phyloP scores from a whole-genome alignment of 1,140 invertebrate genomes.

The Drosophila elegans region DNA sequence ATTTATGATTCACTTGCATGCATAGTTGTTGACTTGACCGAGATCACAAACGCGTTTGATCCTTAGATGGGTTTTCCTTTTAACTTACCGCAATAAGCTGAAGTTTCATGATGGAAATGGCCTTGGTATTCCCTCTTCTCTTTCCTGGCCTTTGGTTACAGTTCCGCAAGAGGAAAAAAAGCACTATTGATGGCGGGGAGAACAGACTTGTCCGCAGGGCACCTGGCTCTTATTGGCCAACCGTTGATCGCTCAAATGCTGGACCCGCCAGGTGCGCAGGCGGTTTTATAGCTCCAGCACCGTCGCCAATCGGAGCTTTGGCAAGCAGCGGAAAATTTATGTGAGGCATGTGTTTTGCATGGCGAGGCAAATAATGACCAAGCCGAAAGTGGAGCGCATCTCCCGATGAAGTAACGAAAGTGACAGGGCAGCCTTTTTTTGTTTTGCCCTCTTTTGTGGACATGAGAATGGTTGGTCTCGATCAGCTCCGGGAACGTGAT shows the following conservation, averaged over 20 bases:
- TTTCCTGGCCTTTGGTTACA: conserved; percentile 7
- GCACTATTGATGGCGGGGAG: conserved; percentile 1
- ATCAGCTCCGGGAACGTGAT: conserved; percentile 59
- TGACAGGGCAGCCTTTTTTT: conserved; percentile 44
- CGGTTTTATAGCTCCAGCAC: conserved; percentile 62
- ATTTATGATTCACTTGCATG: conserved; percentile 33
- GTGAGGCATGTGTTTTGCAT: conserved; percentile 68
- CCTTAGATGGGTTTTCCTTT: conserved; percentile 2
- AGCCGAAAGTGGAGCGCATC: conserved; percentile 68
- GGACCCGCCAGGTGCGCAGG: conserved; percentile 61
- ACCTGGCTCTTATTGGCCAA: conserved; percentile 35
- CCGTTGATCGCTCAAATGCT: conserved; percentile 72
- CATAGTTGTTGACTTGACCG: conserved; percentile 14
- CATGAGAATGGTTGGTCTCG: conserved; percentile 65
- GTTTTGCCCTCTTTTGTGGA: conserved; percentile 44
- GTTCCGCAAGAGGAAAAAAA: conserved; percentile 33
- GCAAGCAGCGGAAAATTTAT: conserved; percentile 59
- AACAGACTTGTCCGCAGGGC: conserved; percentile 15
- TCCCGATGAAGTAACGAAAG: conserved; percentile 77
- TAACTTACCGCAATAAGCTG: conserved; percentile 72
- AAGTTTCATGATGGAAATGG: conserved; percentile 53
- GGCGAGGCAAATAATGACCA: conserved; percentile 33
- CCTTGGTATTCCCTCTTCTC: conserved; percentile 2
- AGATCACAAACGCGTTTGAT: conserved; percentile 11
- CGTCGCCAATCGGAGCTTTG: conserved; percentile 37